Base-by-base conservation (phyloP, 1,140 invertebrate genomes). In the Caenorhabditis remanei region DNA sequence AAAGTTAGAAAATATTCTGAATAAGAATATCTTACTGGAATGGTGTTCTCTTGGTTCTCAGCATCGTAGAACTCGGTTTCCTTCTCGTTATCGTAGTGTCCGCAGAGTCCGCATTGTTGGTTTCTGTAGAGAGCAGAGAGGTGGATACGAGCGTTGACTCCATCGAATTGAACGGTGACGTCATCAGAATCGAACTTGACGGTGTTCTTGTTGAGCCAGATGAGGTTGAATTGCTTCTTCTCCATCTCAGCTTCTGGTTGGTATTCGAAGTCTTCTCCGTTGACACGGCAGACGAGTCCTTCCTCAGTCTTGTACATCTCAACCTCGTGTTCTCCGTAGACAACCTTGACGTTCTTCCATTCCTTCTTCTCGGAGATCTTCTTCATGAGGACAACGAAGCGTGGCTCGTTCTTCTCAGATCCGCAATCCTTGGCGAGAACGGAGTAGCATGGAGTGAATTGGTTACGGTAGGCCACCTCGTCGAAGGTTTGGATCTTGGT, bases 31-130 rank as follows among this genome's bases (percentile, higher is more conserved):
- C 67, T 75, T 75, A 75, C 67, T 46, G 67, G 67, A 75, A 75
- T 75, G 67, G 67, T 79, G 86, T 55, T 71, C 63, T 87, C 86
- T 46, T 84, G 50, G 82, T 87, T 87, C 53, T 87, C 86, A 48
- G 86, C 86, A 71, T 79, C 84, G 46, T 79, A 56, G 82, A 87
- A 87, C 53, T 87, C 86, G 82, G 50, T 84, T 24, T 75, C 65
- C 82, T 84, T 84, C 86, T 87, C 86, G 87, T 79, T 79, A 48
- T 87, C 86, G 82, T 55, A 87, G 83, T 87, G 86, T 84, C 86
- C 86, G 82, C 86, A 87, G n/a, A 87, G 79, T 84, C 86, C 86
- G 67, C 86, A 87, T 79, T 87, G 86, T 79, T 87, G 87, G 86
- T 87, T 87, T 79, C 83, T 87, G 86, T 65, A 87, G 43, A 84